Base-by-base conservation (phyloP, 2,888 invertebrate species). In the Phasia obesa region DNA sequence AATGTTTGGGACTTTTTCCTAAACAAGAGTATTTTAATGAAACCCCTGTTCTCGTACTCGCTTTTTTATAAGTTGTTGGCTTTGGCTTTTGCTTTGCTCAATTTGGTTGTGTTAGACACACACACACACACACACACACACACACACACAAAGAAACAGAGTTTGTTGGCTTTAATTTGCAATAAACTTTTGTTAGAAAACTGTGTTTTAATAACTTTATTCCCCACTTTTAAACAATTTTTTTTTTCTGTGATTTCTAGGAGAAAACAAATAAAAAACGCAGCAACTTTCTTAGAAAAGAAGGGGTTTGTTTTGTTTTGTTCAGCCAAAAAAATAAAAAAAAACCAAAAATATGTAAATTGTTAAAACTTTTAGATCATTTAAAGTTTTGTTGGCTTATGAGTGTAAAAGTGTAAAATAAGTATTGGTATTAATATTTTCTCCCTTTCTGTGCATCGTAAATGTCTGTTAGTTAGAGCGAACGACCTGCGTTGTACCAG, bases 151-250 rank as follows among this genome's bases (percentile, higher is more conserved):
- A 6, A 42, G 42, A 49, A 21, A 59, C 49, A 76, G 76, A 78
- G 81, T 81, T 70, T 77, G 78, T 75, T 81, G 74, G 73, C 83
- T 84, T 83, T 84, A 84, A 84, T 84, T 84, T 84, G 77, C 74
- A 70, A 71, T 64, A 84, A 84, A 84, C 60, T 84, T 81, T 81
- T 78, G 77, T 84, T 81, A 76, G 78, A 64, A 78, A 84, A 84
- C 80, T 77, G 77, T 69, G 77, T 84, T 84, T 84, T 81, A 84
- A 84, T 84, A 84, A 81, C 84, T 84, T 84, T 84, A 77, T 81
- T 80, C 84, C 84, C 84, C 84, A 84, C 76, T 76, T 80, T 80
- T 77, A 73, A 64, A 70, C 55, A 67, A 23, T 38, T 62, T 73
- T 73, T 60, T 73, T 70, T 42, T 53, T 4, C 25, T 17, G 5